These are phyloP conservation scores for Brachypterus glaber DNA, from an alignment of 2,888 invertebrate species.

Conservation along the genomic window DNA sequence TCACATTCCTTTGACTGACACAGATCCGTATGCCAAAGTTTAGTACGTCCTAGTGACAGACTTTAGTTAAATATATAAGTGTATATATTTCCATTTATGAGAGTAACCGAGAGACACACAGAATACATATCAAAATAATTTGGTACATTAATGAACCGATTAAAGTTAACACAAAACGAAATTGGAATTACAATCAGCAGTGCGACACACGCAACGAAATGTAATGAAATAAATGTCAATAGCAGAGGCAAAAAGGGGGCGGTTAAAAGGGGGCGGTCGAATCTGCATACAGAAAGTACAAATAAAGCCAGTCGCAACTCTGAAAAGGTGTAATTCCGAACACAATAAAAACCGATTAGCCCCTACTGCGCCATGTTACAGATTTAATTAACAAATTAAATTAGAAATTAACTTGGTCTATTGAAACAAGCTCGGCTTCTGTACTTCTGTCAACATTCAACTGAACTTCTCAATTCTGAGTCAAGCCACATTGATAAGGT, in stretches of 20 bases:
- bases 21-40: too few relatives aligned
- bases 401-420: constrained; percentile 46
- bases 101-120: too few relatives aligned
- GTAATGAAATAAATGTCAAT: constrained; percentile 37
- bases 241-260: constrained; percentile 20
- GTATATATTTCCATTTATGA: too few relatives aligned
- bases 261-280: constrained; percentile 23
- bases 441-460: too few relatives aligned
- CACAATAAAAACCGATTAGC: constrained; percentile 41
- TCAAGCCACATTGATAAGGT: too few relatives aligned
- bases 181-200: constrained; percentile 26
- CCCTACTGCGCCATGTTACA: constrained; percentile 38
- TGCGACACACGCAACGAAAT: constrained; percentile 26
- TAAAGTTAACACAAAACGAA: constrained; percentile 26
- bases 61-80: too few relatives aligned
- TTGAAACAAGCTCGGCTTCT: constrained; percentile 23
- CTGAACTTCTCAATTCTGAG: too few relatives aligned
- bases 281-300: constrained; percentile 23
- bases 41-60: too few relatives aligned
- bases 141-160: too few relatives aligned
- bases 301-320: constrained; percentile 18
- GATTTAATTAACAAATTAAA: constrained; percentile 47
- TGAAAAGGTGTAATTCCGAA: constrained; percentile 38
- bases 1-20: too few relatives aligned
- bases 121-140: too few relatives aligned